These are phyloP conservation scores for Octomys mimax DNA, from an alignment of 2,797 vertebrate genomes.

Conservation along the genomic window DNA sequence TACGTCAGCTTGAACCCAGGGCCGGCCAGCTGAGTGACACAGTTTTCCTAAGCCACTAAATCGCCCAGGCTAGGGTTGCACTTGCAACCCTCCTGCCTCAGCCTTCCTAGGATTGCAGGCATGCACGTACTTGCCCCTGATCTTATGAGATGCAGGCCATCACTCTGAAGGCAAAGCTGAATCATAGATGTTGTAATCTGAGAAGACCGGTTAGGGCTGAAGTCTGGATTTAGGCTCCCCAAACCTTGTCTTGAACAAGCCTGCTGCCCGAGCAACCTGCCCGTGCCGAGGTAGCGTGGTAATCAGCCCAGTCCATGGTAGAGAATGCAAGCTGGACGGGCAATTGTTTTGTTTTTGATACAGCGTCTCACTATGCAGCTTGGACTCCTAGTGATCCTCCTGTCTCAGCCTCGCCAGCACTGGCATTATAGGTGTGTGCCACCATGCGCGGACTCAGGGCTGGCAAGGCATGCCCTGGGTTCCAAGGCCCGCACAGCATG, in stretches of 20 bases:
- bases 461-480: too few species aligned
- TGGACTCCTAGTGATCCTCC: too few species aligned
- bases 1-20: background rate
- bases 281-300: fast-evolving
- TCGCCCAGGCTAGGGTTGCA: background rate
- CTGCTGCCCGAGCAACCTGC: background rate
- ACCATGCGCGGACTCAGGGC: too few species aligned
- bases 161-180: background rate
- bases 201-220: background rate
- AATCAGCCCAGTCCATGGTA: background rate
- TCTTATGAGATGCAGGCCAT: background rate
- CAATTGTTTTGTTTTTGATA: too few species aligned
- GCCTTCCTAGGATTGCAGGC: background rate
- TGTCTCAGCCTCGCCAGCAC: too few species aligned
- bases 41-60: background rate
- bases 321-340: background rate
- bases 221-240: background rate
- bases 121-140: background rate
- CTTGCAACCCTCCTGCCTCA: background rate
- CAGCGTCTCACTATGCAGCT: too few species aligned
- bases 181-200: fast-evolving
- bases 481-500: too few species aligned
- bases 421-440: too few species aligned
- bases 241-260: background rate
- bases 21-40: background rate